A percentile compares a stretch with the other conserved stretches of the same genome.
phyloP scores from a whole-genome alignment of 1,140 invertebrate species.

The Philopotamus ludificatus region DNA sequence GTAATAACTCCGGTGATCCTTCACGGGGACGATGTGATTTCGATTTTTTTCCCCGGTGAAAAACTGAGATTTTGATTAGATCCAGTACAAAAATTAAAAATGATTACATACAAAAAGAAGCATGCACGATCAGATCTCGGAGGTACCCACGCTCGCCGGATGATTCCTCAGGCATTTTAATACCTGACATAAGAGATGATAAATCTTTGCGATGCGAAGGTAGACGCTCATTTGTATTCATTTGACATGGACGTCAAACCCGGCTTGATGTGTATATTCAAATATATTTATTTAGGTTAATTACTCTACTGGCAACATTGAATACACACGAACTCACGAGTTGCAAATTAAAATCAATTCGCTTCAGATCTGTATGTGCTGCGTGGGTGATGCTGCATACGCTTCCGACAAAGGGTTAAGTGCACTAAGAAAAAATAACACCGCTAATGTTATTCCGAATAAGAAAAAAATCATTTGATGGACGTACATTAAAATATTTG shows the following conservation, averaged over 20 bases:
- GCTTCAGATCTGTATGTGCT: neutral
- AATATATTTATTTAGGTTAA: constrained; percentile 36
- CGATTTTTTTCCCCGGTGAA: no score
- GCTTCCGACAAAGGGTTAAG: no score
- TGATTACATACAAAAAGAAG: no score
- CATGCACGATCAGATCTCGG: neutral
- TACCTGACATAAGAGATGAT: constrained; percentile 32
- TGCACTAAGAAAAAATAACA: no score
- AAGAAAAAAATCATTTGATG: no score
- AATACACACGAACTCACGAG: constrained; percentile 27
- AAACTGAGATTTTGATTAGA: no score
- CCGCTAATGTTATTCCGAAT: no score
- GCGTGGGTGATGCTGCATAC: neutral
- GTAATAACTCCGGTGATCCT: no score
- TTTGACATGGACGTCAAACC: constrained; percentile 37
- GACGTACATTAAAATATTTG: no score
- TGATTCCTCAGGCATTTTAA: constrained; percentile 25
- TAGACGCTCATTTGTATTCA: constrained; percentile 32
- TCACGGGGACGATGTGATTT: no score
- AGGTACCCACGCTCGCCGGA: constrained; percentile 11
- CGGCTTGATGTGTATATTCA: constrained; percentile 31
- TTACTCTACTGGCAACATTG: constrained; percentile 22
- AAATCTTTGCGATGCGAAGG: constrained; percentile 32
- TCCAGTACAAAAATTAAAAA: no score
- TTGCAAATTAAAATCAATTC: constrained; percentile 30